Percentiles rank a stretch among this genome's conserved stretches.
phyloP scores from a whole-genome alignment of 2,888 invertebrate genomes.

The Sinhomidia bicolor region DNA sequence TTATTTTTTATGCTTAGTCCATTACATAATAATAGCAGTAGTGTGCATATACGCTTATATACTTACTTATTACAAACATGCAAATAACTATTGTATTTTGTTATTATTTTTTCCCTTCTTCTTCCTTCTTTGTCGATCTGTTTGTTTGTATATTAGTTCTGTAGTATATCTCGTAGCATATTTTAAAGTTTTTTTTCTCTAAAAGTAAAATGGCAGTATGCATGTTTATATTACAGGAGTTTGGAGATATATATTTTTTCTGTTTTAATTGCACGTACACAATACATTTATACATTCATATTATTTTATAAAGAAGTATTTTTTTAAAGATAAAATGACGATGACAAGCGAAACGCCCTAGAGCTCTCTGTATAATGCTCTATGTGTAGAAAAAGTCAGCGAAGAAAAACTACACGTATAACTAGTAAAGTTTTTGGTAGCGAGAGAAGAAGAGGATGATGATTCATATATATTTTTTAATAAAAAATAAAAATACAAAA shows the following conservation, averaged over 20 bases:
- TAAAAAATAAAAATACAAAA: background rate
- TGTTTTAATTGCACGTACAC: conserved; percentile 20
- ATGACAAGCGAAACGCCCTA: conserved; percentile 62
- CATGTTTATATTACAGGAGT: conserved; percentile 20
- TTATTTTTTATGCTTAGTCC: no score
- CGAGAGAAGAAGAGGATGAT: background rate
- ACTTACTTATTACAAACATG: conserved; percentile 25
- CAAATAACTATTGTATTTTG: conserved; percentile 21
- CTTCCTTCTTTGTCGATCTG: background rate
- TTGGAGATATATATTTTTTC: background rate
- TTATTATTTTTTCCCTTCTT: background rate
- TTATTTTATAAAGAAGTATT: no score
- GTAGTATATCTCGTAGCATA: background rate
- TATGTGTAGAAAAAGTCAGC: conserved; percentile 62
- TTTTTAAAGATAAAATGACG: background rate
- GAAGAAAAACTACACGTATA: conserved; percentile 4
- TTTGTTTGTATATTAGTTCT: background rate
- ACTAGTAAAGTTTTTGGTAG: background rate
- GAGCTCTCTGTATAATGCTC: conserved; percentile 67
- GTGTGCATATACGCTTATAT: background rate
- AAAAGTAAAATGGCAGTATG: conserved; percentile 33
- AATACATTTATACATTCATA: conserved; percentile 21
- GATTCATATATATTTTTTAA: background rate
- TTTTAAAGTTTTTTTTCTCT: background rate
- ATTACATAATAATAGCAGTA: background rate